Evolutionary conservation across 2,113 vertebrate species (phyloP).

Genomic region (Clinocottus analis): DNA sequence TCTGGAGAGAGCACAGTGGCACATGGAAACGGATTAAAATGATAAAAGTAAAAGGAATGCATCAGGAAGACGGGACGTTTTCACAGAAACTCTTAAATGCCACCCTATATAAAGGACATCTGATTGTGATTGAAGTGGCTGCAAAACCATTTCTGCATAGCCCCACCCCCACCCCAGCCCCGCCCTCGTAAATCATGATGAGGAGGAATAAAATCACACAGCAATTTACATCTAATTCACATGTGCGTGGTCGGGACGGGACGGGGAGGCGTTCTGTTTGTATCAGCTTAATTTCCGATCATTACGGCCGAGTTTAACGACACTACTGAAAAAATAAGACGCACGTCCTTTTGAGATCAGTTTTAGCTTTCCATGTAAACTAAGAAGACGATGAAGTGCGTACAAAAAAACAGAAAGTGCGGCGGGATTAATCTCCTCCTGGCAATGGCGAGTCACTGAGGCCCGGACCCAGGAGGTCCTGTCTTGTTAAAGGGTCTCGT

Average conservation of each 20-base stretch:
- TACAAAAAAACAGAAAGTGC: neutral
- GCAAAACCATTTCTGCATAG: neutral
- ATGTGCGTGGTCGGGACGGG: slow-evolving; percentile 12
- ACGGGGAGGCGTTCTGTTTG: neutral
- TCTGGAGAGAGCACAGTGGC: neutral
- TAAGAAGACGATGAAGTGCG: neutral
- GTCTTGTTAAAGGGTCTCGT: neutral
- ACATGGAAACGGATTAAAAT: neutral
- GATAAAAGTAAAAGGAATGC: neutral
- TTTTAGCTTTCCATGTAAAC: neutral
- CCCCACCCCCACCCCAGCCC: neutral
- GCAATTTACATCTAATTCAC: slow-evolving; percentile 30
- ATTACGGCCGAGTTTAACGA: neutral
- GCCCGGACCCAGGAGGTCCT: neutral
- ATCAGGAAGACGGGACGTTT: neutral
- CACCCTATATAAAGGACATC: neutral
- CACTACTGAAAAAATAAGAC: too few species aligned
- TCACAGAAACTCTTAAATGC: neutral
- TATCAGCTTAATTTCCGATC: neutral
- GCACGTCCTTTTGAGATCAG: too few species aligned
- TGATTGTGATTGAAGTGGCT: neutral
- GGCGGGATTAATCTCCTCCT: neutral
- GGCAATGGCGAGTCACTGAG: too few species aligned
- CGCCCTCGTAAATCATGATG: neutral
- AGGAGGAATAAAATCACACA: neutral